Conservation (phyloP, 2,113 vertebrate species). For the Ciconia stormi region DNA sequence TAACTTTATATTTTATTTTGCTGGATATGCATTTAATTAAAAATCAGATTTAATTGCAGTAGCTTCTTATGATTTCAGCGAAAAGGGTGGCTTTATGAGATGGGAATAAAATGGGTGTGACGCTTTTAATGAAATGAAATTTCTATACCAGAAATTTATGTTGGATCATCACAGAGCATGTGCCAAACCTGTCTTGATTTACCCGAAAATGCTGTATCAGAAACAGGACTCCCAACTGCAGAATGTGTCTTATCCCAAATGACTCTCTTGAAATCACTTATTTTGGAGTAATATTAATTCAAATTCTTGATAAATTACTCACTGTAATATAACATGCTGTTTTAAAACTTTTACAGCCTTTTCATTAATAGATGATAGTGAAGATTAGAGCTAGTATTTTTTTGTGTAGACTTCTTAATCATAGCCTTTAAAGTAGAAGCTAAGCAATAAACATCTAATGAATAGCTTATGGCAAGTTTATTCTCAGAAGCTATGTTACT, state of each 20-base stretch:
- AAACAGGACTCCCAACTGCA: not conserved
- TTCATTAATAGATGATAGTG: slow-evolving; percentile 39
- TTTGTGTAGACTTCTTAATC: slow-evolving; percentile 58
- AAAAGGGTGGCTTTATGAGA: not conserved
- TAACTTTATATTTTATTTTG: not conserved
- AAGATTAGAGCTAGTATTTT: slow-evolving; percentile 69
- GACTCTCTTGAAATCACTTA: slow-evolving; percentile 34
- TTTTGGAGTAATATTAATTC: slow-evolving; percentile 56
- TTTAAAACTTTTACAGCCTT: slow-evolving; percentile 66
- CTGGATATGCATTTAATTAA: not conserved
- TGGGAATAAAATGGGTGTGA: not conserved
- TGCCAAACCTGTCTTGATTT: not conserved
- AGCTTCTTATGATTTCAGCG: not conserved
- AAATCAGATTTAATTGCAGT: not conserved
- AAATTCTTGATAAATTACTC: slow-evolving; percentile 49
- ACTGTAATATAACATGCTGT: slow-evolving; percentile 41
- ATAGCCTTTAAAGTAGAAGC: slow-evolving; percentile 52
- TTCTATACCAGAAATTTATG: not conserved
- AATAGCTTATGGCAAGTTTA: slow-evolving; percentile 65
- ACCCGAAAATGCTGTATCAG: not conserved
- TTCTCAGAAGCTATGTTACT: slow-evolving; percentile 66
- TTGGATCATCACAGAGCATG: not conserved
- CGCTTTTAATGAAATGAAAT: not conserved
- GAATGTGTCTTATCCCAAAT: not conserved
- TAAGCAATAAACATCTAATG: slow-evolving; percentile 65